Evolutionary conservation across 2,888 invertebrate genomes (phyloP).

Genomic region (Adineta ricciae): DNA sequence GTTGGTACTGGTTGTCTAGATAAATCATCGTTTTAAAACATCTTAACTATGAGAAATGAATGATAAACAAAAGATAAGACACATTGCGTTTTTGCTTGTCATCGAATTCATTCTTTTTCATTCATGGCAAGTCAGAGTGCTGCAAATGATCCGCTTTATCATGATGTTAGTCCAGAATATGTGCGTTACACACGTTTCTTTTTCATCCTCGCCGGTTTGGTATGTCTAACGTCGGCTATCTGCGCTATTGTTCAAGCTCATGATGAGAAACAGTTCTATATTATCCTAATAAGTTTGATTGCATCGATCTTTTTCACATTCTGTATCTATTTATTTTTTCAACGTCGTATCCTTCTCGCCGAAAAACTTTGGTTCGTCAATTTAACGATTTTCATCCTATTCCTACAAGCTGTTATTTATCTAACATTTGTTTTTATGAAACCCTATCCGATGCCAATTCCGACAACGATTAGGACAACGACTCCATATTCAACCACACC

Average conservation of each 20-base stretch:
- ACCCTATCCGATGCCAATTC: background rate
- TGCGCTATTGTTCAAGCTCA: background rate
- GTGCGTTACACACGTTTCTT: background rate
- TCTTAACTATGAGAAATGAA: background rate
- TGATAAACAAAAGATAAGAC: background rate
- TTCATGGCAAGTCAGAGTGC: background rate
- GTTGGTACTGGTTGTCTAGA: background rate
- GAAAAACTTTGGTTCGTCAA: slow-evolving; percentile 10
- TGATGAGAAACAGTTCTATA: background rate
- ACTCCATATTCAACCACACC: background rate
- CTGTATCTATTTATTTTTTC: background rate
- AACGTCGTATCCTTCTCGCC: background rate
- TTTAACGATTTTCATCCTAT: background rate
- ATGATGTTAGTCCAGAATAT: background rate
- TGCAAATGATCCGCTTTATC: background rate
- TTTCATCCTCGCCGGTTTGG: background rate
- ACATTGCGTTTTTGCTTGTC: background rate
- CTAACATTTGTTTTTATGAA: background rate
- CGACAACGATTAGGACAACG: background rate
- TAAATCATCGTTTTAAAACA: background rate
- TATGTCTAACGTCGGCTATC: background rate
- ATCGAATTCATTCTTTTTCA: background rate
- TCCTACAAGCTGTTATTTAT: background rate
- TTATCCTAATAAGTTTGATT: background rate
- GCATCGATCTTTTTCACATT: background rate